Base-by-base conservation (phyloP, 2,888 invertebrate genomes). In the Metallyticus violacea region DNA sequence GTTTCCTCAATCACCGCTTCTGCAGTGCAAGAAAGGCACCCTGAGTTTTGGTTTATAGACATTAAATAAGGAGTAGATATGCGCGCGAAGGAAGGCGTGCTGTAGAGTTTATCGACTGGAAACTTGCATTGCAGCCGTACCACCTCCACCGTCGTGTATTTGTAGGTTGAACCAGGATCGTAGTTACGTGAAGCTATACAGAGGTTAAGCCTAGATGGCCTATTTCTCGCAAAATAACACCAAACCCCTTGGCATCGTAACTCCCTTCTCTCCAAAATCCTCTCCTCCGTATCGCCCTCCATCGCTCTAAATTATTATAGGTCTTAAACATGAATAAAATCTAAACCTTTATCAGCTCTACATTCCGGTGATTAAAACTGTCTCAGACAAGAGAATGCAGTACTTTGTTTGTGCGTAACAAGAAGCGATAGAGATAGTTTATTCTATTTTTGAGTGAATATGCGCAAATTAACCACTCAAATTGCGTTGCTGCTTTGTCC, bases 31-130 rank as follows among this genome's bases (percentile, higher is more conserved):
- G 30, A 30, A 80, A 22, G 15, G 40, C 3, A 62, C 40, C 40
- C 40, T 9, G 40, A 62, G 30, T 81, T 22, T 80, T 25, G 27
- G 79, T 80, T 30, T 30, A 76, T 26, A 85, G 81, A 85, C 85
- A 79, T 81, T 85, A 85, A 85, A 76, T 85, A 85, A 85, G 85
- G 80, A 85, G 76, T 80, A 81, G 80, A 81, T 76, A 81, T 27
- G 81, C 76, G 83, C 28, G 26, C 15, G 25, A 29, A 26, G 40
- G 26, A 27, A 25, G 27, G 76, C 62, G 62, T 79, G 30, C 40
- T 25, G 77, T 28, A 77, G 29, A 85, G 80, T 85, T 85, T 85
- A 85, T 85, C 85, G 85, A 85, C 79, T 85, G 85, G 85, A 85
- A 85, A 85, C 85, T 80, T 40, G 76, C 76, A 80, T 76, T 85